Base-by-base conservation (phyloP, 2,888 invertebrate species). In the Tanypteryx hageni region DNA sequence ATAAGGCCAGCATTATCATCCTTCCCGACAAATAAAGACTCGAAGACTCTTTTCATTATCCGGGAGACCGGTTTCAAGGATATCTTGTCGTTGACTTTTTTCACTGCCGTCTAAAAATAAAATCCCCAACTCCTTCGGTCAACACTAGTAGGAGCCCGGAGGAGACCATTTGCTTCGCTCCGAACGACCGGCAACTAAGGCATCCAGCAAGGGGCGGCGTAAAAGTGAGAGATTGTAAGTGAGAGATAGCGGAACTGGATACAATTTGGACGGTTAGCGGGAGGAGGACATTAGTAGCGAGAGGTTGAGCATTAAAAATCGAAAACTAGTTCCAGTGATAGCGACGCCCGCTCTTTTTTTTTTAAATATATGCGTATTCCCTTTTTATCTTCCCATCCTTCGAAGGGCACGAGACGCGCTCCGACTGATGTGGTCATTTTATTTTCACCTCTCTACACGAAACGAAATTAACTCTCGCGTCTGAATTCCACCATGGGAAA, bases 51-150 rank as follows among this genome's bases (percentile, higher is more conserved):
- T 89, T 44, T 61, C 89, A 44, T 68, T 68, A 64, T 68, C 27
- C 4, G 13, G 0, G 64, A 9, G 89, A 89, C 89, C 89, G 89
- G 89, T 89, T 89, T 89, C 89, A 89, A 89, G 89, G 89, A 89
- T 89, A 89, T 89, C 89, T 44, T 31, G 64, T 89, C 89, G 2
- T 58, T 16, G 22, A 44, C 14, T 14, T 89, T 68, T 89, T 89
- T 31, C 61, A 64, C 61, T 44, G 89, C 64, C 64, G 16, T 44
- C 64, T 56, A 89, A 58, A 89, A 68, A 89, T 89, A 89, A 89
- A 68, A 76, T 11, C 64, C 64, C 89, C 64, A 5, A 44, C 44
- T 44, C 44, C 89, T 16, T 64, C 64, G 89, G 89, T 89, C 89
- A 64, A 89, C 89, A 89, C 64, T 89, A 64, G 89, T 89, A 89